Conservation (phyloP, 2,888 invertebrate species). For the Punctoribates punctum region DNA sequence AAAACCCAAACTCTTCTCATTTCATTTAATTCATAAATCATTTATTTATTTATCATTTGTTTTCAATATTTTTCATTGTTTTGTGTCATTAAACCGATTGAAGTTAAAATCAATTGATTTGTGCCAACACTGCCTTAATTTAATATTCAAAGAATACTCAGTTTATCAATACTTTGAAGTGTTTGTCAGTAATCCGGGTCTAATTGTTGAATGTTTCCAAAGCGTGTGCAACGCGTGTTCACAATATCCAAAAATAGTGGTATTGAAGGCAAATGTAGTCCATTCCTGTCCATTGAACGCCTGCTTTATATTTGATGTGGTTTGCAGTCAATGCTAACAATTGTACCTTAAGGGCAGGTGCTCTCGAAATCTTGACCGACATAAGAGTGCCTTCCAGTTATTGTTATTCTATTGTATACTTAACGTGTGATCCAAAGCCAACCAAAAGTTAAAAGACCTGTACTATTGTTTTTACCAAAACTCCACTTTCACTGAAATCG, state of each 20-base stretch:
- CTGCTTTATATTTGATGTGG: constrained; percentile 16
- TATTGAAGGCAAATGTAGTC: neutral
- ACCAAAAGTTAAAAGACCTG: neutral
- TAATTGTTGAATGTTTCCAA: neutral
- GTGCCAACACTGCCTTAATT: neutral
- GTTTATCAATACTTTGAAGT: too few species aligned
- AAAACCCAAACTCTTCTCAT: neutral
- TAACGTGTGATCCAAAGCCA: neutral
- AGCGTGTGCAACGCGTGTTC: constrained; percentile 28
- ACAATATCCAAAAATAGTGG: constrained; percentile 7
- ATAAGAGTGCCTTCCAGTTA: constrained; percentile 20
- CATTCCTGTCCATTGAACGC: constrained; percentile 6
- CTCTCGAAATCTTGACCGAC: constrained; percentile 29
- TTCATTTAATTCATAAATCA: constrained; percentile 14
- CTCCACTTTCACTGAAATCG: constrained; percentile 11
- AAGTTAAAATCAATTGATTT: neutral
- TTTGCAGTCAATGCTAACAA: constrained; percentile 24
- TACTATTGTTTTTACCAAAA: neutral
- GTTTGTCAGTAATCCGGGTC: neutral
- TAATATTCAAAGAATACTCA: neutral
- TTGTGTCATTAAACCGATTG: neutral
- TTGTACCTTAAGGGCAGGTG: constrained; percentile 32
- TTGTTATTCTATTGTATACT: constrained; percentile 13
- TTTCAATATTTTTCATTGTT: neutral
- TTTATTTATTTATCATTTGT: constrained; percentile 19